A percentile compares a stretch with the other conserved stretches of the same genome.
These are phyloP conservation scores for Tridacna gigas DNA, from an alignment of 2,888 invertebrate species.

Conservation along the genomic window DNA sequence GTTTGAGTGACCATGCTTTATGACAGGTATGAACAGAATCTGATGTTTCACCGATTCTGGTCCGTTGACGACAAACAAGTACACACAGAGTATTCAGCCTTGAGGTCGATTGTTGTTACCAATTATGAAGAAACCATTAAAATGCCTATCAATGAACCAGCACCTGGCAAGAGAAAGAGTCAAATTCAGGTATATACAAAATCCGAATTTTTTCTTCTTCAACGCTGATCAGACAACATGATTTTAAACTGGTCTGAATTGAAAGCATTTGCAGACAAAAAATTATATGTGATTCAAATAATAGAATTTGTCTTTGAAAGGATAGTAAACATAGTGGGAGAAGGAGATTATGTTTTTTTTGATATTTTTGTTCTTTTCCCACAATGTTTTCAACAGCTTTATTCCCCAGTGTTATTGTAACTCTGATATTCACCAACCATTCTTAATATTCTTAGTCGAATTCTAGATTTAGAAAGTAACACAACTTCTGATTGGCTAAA, in stretches of 20 bases:
- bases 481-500: no score
- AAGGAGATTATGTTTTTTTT: neutral
- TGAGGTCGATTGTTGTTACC: constrained; percentile 98
- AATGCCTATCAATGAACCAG: constrained; percentile 99
- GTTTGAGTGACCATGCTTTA: neutral
- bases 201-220: neutral
- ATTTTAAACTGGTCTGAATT: no score
- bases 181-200: constrained; percentile 91
- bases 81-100: constrained; percentile 97
- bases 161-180: constrained; percentile 96
- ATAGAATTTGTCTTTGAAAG: no score
- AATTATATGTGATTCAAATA: no score
- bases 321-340: neutral
- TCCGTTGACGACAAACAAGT: constrained; percentile 98
- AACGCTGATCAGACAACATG: no score
- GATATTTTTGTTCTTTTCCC: neutral
- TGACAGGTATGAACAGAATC: constrained; percentile 89
- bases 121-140: constrained; percentile 99
- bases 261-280: no score
- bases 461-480: no score
- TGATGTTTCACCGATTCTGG: constrained; percentile 96
- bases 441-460: no score
- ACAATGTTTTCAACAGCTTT: constrained; percentile 1
- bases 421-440: no score
- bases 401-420: no score